Base-by-base conservation (phyloP, 1,140 invertebrate genomes). In the Drosophila watanabei region DNA sequence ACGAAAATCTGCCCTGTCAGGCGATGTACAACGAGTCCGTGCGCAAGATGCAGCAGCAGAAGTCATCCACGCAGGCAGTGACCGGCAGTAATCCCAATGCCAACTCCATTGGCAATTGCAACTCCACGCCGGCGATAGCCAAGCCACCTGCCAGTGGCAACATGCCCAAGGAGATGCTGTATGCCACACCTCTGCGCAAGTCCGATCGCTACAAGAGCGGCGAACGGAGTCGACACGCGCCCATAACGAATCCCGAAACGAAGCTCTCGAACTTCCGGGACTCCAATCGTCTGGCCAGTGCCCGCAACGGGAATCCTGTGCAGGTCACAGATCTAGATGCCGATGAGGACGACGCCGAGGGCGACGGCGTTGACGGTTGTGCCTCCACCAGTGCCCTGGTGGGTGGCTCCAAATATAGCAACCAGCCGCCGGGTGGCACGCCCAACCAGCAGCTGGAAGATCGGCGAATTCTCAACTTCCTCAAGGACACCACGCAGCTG, bases 1-100 rank as follows among this genome's bases (percentile, higher is more conserved):
- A 93, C 73, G 92, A 93, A 75, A 93, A 93, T 82, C 73, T 93
- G 73, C 92, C 92, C 32, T 93, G 92, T 68, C 92, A 93, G 88
- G 92, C 92, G 56, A 93, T 93, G 92, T 93, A 90, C 78, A 93
- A 93, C 78, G 92, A 93, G 37, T 92, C 92, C 8, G 92, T 93
- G 58, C 92, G 91, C 35, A 93, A 93, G 75, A 93, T 93, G 56
- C 92, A 93, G 59, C 92, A 93, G 28, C 84, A 83, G 52, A 65
- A 65, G 62, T 65, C 41, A 75, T 72, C 56, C 62, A 49, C 79
- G 18, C 80, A 82, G 41, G 41, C 71, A 32, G 41, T 65, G 46
- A 84, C 71, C 54, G 80, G 73, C 20, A 63, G 58, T 60, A 93
- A 92, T 79, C 81, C 82, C 46, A 92, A 93, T 80, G 63, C 79